Evolutionary conservation across 2,797 vertebrate genomes (phyloP).

Genomic region (Phoxinus dragarum): DNA sequence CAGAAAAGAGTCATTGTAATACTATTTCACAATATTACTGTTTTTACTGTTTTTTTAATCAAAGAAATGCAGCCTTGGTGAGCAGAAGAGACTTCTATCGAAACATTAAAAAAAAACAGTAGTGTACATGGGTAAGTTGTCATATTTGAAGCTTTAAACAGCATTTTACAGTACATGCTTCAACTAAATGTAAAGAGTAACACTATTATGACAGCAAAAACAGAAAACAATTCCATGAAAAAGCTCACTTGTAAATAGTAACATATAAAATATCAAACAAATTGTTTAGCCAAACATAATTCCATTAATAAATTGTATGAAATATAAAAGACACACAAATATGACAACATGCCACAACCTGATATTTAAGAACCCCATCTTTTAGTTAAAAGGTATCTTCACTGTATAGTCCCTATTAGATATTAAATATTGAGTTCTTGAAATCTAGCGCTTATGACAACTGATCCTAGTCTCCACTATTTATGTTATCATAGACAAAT

Average conservation of each 20-base stretch:
- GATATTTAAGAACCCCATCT: not conserved
- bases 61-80: too few species aligned
- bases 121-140: too few species aligned
- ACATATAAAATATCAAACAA: not conserved
- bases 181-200: not conserved
- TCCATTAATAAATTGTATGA: not conserved
- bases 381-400: not conserved
- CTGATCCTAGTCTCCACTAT: not conserved
- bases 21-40: too few species aligned
- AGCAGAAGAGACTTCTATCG: too few species aligned
- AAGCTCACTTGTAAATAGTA: not conserved
- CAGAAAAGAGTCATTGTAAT: too few species aligned
- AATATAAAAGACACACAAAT: not conserved
- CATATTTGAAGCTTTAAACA: too few species aligned
- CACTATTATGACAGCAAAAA: not conserved
- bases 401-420: not conserved
- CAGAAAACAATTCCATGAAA: not conserved
- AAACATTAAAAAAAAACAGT: too few species aligned
- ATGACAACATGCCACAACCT: not conserved
- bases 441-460: not conserved
- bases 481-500: not conserved
- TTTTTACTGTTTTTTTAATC: not conserved
- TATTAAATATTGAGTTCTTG: not conserved
- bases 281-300: not conserved
- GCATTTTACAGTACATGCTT: not conserved